A percentile compares a stretch with the other conserved stretches of the same genome.
phyloP scores from a whole-genome alignment of 2,113 vertebrate species.

The Monarcha castaneiventris region DNA sequence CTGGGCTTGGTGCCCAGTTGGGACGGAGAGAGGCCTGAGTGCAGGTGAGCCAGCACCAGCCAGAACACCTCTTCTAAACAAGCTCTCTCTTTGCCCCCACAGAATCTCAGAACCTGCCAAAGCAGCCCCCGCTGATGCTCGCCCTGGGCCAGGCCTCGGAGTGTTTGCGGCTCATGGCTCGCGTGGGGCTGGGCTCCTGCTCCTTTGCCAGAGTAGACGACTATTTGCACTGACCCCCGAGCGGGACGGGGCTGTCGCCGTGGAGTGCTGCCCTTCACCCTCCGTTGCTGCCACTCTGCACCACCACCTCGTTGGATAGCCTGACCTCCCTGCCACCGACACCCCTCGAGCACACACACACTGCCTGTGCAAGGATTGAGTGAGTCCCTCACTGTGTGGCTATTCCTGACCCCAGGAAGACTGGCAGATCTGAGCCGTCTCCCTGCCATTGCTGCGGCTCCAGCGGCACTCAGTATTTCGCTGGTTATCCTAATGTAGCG shows the following conservation, averaged over 20 bases:
- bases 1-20: not conserved
- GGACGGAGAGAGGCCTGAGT: not conserved
- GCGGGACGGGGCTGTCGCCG: slow-evolving; percentile 26
- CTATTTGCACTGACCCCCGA: slow-evolving; percentile 93
- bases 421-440: slow-evolving; percentile 8
- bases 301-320: slow-evolving; percentile 13
- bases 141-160: slow-evolving; percentile 96
- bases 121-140: slow-evolving; percentile 96
- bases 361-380: slow-evolving; percentile 32
- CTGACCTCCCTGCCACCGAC: slow-evolving; percentile 21
- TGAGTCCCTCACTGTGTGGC: slow-evolving; percentile 34
- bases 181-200: slow-evolving; percentile 92
- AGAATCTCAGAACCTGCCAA: slow-evolving; percentile 99
- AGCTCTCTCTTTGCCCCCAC: slow-evolving; percentile 27
- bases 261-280: slow-evolving; percentile 58
- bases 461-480: slow-evolving; percentile 54
- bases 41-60: not conserved
- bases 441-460: slow-evolving; percentile 43
- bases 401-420: slow-evolving; percentile 31
- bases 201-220: slow-evolving; percentile 98
- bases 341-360: not conserved
- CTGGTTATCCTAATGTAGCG: slow-evolving; percentile 69
- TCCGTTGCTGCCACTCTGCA: slow-evolving; percentile 47
- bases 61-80: not conserved
- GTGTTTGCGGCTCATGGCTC: slow-evolving; percentile 96